Base-by-base conservation (phyloP, 2,113 vertebrate species). In the Corvus hawaiiensis region DNA sequence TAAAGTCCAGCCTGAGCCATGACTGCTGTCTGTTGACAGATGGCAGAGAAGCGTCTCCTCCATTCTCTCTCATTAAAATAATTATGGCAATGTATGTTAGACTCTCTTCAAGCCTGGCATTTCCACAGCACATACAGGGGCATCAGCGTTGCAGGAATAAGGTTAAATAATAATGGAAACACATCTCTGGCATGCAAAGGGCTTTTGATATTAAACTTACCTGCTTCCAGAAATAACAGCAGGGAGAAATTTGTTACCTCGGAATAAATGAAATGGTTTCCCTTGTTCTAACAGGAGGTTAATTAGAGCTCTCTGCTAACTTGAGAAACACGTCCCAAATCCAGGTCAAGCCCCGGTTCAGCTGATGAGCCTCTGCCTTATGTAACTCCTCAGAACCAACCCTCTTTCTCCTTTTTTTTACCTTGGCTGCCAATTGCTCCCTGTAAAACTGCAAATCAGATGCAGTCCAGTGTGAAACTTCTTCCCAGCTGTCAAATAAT, bases 391-490 rank as follows among this genome's bases (percentile, higher is more conserved):
- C 95, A 94, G 84, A 97, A 96, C 91, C 44, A 4, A 69, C 41
- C 87, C 94, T 19, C 33, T 30, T 76, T 59, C 90, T 90, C 48
- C 5, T 82, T 49, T 80, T 24, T 94, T 89, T 64, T 59, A 89
- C 92, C 93, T 92, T 95, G 35, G 17, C 93, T 97, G 95, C 96
- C 96, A 97, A 95, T 91, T 66, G 87, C 95, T 96, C 89, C 41
- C 92, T 95, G 78, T 89, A 96, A 97, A 96, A 94, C 95, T 97
- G 96, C 95, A 97, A 97, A 97, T 97, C 95, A 97, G 96, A 96
- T 96, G 96, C 96, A 97, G 97, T 89, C 94, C 97, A 89, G 91
- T 74, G 90, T 90, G 94, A 95, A 97, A 94, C 93, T 96, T 94
- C 94, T 84, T 92, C 96, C 87, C 95, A 96, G 96, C 96, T 97